Base-by-base conservation (phyloP, 2,113 vertebrate species). In the Oreotrochilus melanogaster region DNA sequence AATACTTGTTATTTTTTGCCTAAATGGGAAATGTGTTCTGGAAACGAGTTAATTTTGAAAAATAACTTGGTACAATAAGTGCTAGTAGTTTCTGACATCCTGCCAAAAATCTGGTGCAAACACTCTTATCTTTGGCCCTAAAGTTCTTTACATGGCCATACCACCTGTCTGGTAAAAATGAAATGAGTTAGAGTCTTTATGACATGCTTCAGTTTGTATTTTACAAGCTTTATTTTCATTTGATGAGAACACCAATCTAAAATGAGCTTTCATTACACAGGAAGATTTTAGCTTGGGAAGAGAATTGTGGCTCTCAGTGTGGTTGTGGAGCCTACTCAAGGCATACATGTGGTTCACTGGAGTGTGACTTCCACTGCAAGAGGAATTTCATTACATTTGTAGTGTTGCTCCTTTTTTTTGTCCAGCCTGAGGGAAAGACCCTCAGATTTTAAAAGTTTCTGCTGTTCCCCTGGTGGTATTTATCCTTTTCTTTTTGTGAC, bases 271-370 rank as follows among this genome's bases (percentile, higher is more conserved):
- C 13, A 27, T 43, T 39, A 23, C 30, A 25, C 27, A 56, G 43
- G 61, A 75, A 11, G 14, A 5, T 67, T 72, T 65, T 58, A 53
- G 54, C 51, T n/a, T 78, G 85, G n/a, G 35, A 51, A 48, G 37
- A 28, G 47, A 37, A 18, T 27, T 0, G 1, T 43, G 28, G 31
- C 18, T 18, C 10, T 72, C 6, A 0, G 18, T 45, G 47, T 45
- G 42, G 21, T 45, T 72, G 24, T 61, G 35, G 64, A 82, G 18
- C 64, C 23, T 50, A 18, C 51, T 58, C 25, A 48, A 43, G 57
- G 43, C 6, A 37, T 35, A 27, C 28, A 13, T 37, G 31, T 58
- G 22, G 28, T n/a, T 86, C 53, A 30, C 14, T 54, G 31, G 43
- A 57, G 28, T 39, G 86, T 67, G 23, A 60, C 30, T 67, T 48